phyloP scores from a whole-genome alignment of 2,888 invertebrate species.

The Podotricha telesiphe region DNA sequence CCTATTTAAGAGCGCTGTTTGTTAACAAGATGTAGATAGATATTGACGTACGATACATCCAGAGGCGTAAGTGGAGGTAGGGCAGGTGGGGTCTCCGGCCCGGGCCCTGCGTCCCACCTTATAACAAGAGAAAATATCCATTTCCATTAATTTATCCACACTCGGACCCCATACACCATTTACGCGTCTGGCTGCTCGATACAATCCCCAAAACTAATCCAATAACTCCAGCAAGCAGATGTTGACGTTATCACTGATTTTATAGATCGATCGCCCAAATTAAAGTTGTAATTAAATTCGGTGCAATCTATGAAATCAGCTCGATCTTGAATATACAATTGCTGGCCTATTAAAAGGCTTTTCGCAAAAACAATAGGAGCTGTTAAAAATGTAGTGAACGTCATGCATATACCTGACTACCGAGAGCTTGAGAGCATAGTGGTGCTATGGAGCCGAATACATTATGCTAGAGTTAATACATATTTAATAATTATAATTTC shows the following conservation, averaged over 20 bases:
- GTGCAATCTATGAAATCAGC: slow-evolving; percentile 45
- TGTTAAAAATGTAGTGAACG: slow-evolving; percentile 51
- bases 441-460: slow-evolving; percentile 78
- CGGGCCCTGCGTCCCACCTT: slow-evolving; percentile 83
- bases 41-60: slow-evolving; percentile 83
- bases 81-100: slow-evolving; percentile 83
- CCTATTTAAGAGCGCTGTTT: slow-evolving; percentile 56
- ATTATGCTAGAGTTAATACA: slow-evolving; percentile 50
- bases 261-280: slow-evolving; percentile 35
- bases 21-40: slow-evolving; percentile 58
- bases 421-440: slow-evolving; percentile 77
- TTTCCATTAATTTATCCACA: slow-evolving; percentile 71
- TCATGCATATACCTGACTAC: slow-evolving; percentile 62
- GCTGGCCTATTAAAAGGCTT: slow-evolving; percentile 42
- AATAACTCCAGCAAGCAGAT: slow-evolving; percentile 41
- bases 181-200: slow-evolving; percentile 78
- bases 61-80: slow-evolving; percentile 84
- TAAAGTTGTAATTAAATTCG: background rate
- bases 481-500: slow-evolving; percentile 34
- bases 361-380: slow-evolving; percentile 47
- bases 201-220: slow-evolving; percentile 40
- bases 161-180: slow-evolving; percentile 79
- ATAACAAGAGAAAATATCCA: slow-evolving; percentile 79
- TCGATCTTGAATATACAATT: slow-evolving; percentile 26
- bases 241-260: slow-evolving; percentile 41